Conservation (phyloP, 2,888 invertebrate genomes). For the Ischnus inquisitorius region DNA sequence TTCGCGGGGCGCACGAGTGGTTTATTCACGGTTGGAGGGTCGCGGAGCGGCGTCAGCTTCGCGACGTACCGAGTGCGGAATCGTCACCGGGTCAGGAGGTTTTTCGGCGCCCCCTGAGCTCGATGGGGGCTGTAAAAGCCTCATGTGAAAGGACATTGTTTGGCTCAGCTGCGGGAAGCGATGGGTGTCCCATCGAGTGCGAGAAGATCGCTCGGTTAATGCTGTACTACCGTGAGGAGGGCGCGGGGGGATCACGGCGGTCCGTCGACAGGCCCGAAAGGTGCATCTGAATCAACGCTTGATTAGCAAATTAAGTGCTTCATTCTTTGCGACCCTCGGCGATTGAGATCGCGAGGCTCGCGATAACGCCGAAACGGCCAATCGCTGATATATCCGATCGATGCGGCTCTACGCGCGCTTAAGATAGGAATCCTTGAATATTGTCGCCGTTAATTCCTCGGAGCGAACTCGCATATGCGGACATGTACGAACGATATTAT, state of each 20-base stretch:
- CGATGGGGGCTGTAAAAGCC: slow-evolving; percentile 84
- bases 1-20: slow-evolving; percentile 43
- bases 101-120: slow-evolving; percentile 43
- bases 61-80: slow-evolving; percentile 59
- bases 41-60: background rate
- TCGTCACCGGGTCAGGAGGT: slow-evolving; percentile 71
- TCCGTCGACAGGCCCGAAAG: slow-evolving; percentile 74
- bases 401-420: slow-evolving; percentile 23
- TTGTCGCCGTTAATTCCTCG: background rate
- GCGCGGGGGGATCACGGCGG: slow-evolving; percentile 46
- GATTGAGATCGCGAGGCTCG: slow-evolving; percentile 73
- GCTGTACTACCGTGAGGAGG: slow-evolving; percentile 45
- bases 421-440: slow-evolving; percentile 19
- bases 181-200: slow-evolving; percentile 74
- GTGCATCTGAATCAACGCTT: slow-evolving; percentile 84
- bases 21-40: slow-evolving; percentile 19
- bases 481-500: slow-evolving; percentile 54
- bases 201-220: slow-evolving; percentile 20
- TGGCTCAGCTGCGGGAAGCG: slow-evolving; percentile 83
- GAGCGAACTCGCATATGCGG: background rate
- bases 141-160: slow-evolving; percentile 85
- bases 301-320: slow-evolving; percentile 84
- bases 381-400: slow-evolving; percentile 61
- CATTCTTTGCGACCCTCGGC: slow-evolving; percentile 80
- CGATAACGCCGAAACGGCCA: slow-evolving; percentile 72